Evolutionary conservation across 2,113 vertebrate genomes (phyloP).

Genomic region (Nothocercus julius): DNA sequence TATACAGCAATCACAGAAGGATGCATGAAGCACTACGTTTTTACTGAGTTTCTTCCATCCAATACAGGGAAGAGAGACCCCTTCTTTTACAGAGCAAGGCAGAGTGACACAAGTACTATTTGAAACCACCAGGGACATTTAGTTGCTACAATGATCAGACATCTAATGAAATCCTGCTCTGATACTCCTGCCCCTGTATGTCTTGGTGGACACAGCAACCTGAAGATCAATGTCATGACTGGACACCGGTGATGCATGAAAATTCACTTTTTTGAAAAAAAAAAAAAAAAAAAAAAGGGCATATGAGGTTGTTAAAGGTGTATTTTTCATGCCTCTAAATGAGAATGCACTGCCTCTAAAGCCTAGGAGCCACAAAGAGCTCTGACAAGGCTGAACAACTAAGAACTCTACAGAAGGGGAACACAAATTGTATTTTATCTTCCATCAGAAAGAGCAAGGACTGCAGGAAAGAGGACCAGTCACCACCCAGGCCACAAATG

Average conservation of each 20-base stretch:
- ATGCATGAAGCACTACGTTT: neutral
- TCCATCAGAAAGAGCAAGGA: neutral
- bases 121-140: neutral
- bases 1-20: neutral
- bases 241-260: neutral
- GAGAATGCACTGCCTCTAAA: neutral
- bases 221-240: neutral
- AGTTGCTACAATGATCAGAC: neutral
- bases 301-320: too few species aligned
- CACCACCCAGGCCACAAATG: neutral
- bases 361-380: neutral
- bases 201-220: neutral
- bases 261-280: too few species aligned
- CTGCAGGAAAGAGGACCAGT: neutral
- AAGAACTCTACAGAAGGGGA: neutral
- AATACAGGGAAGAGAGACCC: neutral
- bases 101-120: accelerated
- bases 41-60: neutral
- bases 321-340: neutral
- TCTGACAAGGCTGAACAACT: neutral
- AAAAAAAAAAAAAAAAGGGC: neutral
- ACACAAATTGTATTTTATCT: neutral
- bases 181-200: neutral
- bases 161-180: neutral
- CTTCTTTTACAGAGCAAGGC: neutral